Conservation (phyloP, 2,113 vertebrate species). For the Tyto alba region DNA sequence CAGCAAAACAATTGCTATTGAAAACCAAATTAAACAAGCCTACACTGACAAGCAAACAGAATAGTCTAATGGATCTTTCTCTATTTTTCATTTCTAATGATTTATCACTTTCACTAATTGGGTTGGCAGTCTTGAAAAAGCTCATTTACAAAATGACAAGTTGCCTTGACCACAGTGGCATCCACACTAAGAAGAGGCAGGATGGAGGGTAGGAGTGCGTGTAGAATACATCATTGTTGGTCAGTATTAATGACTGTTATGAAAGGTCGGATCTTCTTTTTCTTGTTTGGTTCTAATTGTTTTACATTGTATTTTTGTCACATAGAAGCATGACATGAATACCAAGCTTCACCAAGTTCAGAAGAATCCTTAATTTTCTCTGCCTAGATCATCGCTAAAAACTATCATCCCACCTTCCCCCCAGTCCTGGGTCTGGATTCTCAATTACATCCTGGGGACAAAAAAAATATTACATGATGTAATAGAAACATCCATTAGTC, state of each 20-base stretch:
- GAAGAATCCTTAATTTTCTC: not conserved
- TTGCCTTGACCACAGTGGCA: not conserved
- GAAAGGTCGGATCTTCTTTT: not conserved
- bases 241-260: not conserved
- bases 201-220: accelerated
- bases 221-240: not conserved
- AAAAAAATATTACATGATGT: not conserved
- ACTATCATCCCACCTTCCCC: not conserved
- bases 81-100: not conserved
- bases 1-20: not conserved
- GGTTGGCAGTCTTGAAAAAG: not conserved
- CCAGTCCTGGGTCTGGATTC: not conserved
- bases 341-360: not conserved
- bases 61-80: not conserved
- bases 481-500: not conserved
- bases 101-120: not conserved
- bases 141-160: not conserved
- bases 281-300: not conserved
- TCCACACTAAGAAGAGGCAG: not conserved
- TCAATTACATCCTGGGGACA: not conserved
- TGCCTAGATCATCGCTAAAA: not conserved
- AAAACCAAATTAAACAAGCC: not conserved
- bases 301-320: not conserved
- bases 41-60: not conserved
- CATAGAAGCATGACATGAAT: not conserved